These are phyloP conservation scores for Phanerotoma sp. DNA, from an alignment of 2,888 invertebrate species.

Conservation along the genomic window DNA sequence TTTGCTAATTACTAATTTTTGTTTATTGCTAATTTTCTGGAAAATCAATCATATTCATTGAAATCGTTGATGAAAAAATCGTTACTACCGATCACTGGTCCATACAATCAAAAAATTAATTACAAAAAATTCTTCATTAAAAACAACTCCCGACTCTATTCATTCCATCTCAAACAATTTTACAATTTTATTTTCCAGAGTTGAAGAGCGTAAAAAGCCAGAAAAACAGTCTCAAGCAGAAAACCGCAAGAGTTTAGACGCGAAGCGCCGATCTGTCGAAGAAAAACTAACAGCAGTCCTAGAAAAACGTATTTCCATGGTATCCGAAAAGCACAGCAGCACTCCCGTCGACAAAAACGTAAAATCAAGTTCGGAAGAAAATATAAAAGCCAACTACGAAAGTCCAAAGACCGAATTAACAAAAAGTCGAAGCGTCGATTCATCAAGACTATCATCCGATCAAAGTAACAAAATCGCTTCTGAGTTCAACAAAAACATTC, in stretches of 20 bases:
- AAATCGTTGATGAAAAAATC: no score
- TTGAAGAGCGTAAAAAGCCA: constrained; percentile 30
- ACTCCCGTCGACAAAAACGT: constrained; percentile 35
- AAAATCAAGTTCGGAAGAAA: constrained; percentile 48
- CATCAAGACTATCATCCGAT: constrained; percentile 50
- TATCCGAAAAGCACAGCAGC: constrained; percentile 36
- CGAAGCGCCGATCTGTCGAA: constrained; percentile 53
- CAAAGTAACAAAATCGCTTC: constrained; percentile 43
- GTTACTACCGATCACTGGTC: no score
- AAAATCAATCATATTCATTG: no score
- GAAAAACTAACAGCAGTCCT: constrained; percentile 53
- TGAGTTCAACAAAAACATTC: constrained; percentile 31
- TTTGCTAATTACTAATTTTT: no score
- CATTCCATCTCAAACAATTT: neutral
- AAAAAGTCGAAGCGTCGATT: constrained; percentile 49
- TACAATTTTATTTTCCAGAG: constrained; percentile 17
- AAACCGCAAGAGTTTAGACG: constrained; percentile 43
- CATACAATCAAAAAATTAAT: no score
- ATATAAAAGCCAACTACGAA: constrained; percentile 42
- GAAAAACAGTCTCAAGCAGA: constrained; percentile 31
- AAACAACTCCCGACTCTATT: neutral
- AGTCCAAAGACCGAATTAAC: constrained; percentile 36
- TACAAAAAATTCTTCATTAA: neutral
- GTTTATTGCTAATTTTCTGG: no score
- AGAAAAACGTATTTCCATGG: constrained; percentile 51